Base-by-base conservation (phyloP, 2,888 invertebrate genomes). In the Drosophila pseudotakahashii region DNA sequence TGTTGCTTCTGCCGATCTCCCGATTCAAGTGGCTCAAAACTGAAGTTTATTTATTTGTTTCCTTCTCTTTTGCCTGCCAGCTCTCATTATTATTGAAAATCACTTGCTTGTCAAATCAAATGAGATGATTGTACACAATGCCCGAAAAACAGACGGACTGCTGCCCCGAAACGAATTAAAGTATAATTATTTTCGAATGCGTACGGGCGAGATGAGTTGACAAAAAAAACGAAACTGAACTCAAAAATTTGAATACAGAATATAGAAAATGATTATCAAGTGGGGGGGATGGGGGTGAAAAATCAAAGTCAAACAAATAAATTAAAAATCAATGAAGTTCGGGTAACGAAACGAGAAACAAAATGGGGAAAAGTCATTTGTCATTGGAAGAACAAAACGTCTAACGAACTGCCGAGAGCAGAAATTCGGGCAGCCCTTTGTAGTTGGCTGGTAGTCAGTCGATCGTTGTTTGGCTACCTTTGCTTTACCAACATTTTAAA, bases 71-170 rank as follows among this genome's bases (percentile, higher is more conserved):
- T 37, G 83, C 63, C 45, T 61, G 52, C 41, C 87, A 86, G 63
- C 85, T 84, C 62, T 63, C 83, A 80, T 87, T 89, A 88, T 86
- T 86, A 86, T 86, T 86, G 89, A 82, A 86, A 86, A 86, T 87
- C 86, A 86, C 86, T 86, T 89, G 88, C 88, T 77, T 86, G 89
- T 86, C 86, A 86, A 86, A 86, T 86, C 89, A 86, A 89, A 86
- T 82, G 81, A 80, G 86, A 86, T 86, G 86, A 86, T 88, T 89
- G 79, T 75, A 86, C 86, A 86, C 77, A 86, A 84, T 76, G 59
- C 53, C 63, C 51, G 19, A 30, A 58, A 61, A 14, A 41, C n/a
- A n/a, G n/a, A n/a, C n/a, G n/a, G n/a, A n/a, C 48, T 39, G 51
- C 51, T 71, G 50, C 53, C 39, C 64, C 78, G 70, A 7, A 81